Evolutionary conservation across 2,113 vertebrate species (phyloP).

Genomic region (Epinephelus moara): DNA sequence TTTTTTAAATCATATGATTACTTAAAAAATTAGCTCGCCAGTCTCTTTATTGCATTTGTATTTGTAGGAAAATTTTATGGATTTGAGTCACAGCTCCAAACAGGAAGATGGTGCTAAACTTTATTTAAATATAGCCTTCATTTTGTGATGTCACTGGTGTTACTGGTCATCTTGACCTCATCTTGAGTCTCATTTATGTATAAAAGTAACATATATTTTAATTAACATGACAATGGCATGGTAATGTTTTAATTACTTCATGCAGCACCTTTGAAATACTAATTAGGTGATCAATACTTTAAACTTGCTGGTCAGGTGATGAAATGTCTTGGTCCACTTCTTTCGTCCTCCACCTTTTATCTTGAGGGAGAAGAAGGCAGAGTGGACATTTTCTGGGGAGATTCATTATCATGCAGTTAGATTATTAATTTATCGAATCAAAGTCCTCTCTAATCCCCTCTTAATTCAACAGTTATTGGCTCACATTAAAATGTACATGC

Average conservation of each 20-base stretch:
- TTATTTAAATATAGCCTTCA: not conserved
- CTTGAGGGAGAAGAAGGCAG: not conserved
- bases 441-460: slow-evolving; percentile 24
- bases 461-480: slow-evolving; percentile 25
- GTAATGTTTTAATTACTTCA: too few species aligned
- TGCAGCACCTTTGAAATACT: not conserved
- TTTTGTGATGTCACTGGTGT: not conserved
- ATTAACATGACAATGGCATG: not conserved
- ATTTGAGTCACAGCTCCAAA: not conserved
- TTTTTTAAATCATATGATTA: not conserved
- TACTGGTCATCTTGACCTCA: not conserved
- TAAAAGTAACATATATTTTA: not conserved
- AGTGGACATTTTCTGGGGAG: slow-evolving; percentile 10
- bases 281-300: not conserved
- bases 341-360: not conserved
- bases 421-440: slow-evolving; percentile 49
- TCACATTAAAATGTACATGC: not conserved
- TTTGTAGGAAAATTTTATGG: too few species aligned
- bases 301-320: not conserved
- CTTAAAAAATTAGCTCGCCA: not conserved
- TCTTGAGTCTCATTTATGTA: not conserved
- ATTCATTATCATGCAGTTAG: slow-evolving; percentile 15
- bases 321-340: not conserved
- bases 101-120: not conserved
- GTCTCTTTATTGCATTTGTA: too few species aligned